These are phyloP conservation scores for Listronotus oregonensis DNA, from an alignment of 1,140 invertebrate genomes.

Conservation along the genomic window DNA sequence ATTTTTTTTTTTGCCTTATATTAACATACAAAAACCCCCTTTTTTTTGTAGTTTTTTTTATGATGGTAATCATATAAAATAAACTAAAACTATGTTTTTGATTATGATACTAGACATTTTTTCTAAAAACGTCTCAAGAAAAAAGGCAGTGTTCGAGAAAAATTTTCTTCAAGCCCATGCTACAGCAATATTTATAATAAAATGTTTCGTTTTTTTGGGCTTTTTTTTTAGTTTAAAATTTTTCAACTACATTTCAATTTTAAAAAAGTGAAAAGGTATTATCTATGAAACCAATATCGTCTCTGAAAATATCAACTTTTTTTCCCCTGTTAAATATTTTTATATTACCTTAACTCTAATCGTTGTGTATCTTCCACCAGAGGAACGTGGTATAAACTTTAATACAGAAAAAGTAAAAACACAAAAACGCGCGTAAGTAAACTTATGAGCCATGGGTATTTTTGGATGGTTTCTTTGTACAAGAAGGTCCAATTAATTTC, in stretches of 20 bases:
- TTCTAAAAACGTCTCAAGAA: slow-evolving; percentile 43
- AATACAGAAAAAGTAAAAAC: too few relatives aligned
- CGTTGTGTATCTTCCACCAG: too few relatives aligned
- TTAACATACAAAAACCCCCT: neutral
- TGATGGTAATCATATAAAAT: slow-evolving; percentile 7
- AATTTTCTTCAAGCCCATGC: slow-evolving; percentile 44
- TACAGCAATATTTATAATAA: slow-evolving; percentile 40
- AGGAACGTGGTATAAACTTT: too few relatives aligned
- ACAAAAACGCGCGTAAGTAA: too few relatives aligned
- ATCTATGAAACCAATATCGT: too few relatives aligned
- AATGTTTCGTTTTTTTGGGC: slow-evolving; percentile 43
- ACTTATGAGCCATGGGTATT: too few relatives aligned
- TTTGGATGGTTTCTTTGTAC: too few relatives aligned
- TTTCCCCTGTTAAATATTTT: too few relatives aligned
- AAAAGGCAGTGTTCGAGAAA: slow-evolving; percentile 51
- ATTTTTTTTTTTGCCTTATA: too few relatives aligned
- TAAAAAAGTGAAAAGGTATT: neutral
- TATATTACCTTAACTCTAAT: too few relatives aligned
- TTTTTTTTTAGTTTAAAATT: slow-evolving; percentile 45
- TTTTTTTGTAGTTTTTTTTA: slow-evolving; percentile 3
- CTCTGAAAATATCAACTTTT: too few relatives aligned
- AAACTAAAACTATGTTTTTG: slow-evolving; percentile 2
- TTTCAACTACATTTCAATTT: slow-evolving; percentile 31
- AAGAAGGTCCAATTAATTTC: too few relatives aligned
- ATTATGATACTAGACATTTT: slow-evolving; percentile 22